phyloP scores from a whole-genome alignment of 2,113 vertebrate species.

The Capra hircus region DNA sequence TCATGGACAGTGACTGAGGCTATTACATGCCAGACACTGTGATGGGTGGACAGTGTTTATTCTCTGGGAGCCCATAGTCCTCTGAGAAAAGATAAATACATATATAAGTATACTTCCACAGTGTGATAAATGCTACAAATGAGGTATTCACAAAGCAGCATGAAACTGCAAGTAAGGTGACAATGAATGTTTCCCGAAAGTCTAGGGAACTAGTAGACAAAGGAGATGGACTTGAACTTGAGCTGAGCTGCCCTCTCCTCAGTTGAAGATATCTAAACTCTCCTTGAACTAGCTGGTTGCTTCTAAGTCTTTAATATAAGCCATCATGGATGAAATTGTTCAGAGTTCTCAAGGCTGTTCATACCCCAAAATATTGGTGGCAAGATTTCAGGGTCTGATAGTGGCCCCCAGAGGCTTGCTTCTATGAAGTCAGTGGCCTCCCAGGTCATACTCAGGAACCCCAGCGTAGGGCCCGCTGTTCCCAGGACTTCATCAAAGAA shows the following conservation, averaged over 20 bases:
- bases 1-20: background rate
- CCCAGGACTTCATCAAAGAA: background rate
- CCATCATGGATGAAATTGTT: background rate
- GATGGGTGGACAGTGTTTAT: background rate
- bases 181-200: background rate
- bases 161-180: background rate
- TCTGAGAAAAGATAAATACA: background rate
- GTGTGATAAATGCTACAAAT: background rate
- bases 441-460: background rate
- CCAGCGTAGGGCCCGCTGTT: background rate
- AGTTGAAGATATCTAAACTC: background rate
- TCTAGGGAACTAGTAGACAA: background rate
- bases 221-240: conserved; percentile 12
- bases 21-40: background rate
- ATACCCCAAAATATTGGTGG: background rate
- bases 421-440: background rate
- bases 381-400: background rate
- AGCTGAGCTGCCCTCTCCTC: background rate
- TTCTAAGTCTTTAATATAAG: background rate
- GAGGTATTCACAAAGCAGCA: background rate
- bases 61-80: background rate
- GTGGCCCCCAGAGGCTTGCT: background rate
- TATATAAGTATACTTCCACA: background rate
- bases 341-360: background rate
- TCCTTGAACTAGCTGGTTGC: background rate